These are phyloP conservation scores for Mesaphorura yosii DNA, from an alignment of 1,140 invertebrate genomes.

Conservation along the genomic window DNA sequence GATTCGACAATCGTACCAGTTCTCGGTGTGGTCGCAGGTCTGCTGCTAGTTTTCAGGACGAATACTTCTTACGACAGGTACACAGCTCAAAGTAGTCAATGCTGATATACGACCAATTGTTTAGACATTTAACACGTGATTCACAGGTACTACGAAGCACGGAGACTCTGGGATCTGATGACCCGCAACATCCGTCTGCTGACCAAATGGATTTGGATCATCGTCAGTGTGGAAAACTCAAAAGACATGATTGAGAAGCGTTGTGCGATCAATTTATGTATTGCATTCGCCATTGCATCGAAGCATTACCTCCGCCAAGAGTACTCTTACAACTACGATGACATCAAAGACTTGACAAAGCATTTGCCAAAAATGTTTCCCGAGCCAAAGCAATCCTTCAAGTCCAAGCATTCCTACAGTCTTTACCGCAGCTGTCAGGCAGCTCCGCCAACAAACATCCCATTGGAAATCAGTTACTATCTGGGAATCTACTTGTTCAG, in stretches of 20 bases:
- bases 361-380: constrained; percentile 9
- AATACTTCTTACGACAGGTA: constrained; percentile 25
- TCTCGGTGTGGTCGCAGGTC: constrained; percentile 17
- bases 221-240: neutral
- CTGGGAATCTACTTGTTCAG: neutral
- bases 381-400: neutral
- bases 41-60: constrained; percentile 21
- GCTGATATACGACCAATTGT: too few relatives aligned
- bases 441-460: constrained; percentile 8
- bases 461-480: neutral
- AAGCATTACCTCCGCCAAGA: constrained; percentile 22
- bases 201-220: neutral
- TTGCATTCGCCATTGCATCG: constrained; percentile 17
- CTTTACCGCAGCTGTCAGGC: neutral
- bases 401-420: neutral
- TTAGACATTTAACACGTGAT: too few relatives aligned
- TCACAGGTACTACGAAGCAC: constrained; percentile 8
- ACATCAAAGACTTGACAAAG: constrained; percentile 10
- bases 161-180: constrained; percentile 7
- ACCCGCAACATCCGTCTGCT: neutral
- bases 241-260: constrained; percentile 16
- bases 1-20: constrained; percentile 15
- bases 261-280: constrained; percentile 14
- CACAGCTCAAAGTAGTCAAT: too few relatives aligned
- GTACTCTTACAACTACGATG: constrained; percentile 18